Base-by-base conservation (phyloP, 2,113 vertebrate species). In the Hymenochirus boettgeri region DNA sequence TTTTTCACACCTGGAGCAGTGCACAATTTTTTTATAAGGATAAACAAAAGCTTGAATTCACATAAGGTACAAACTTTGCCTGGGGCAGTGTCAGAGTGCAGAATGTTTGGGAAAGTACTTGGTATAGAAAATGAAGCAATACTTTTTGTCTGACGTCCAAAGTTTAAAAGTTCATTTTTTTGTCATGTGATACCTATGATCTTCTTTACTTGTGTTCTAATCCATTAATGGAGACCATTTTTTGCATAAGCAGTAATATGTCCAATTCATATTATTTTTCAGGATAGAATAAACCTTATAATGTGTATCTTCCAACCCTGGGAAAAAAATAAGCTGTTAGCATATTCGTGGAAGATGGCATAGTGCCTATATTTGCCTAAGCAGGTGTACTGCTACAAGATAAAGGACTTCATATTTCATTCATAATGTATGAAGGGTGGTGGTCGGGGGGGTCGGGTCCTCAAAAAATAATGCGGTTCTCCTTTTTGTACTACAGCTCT, bases 21-120 rank as follows among this genome's bases (percentile, higher is more conserved):
- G 76, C 79, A 79, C 83, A 0, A 67, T 83, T 88, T 86, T 86
- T 84, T 83, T 85, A 80, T 82, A 80, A 84, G 69, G 79, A 83
- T 85, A 88, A 89, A 89, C 86, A 89, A 77, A 82, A 85, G 84
- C 75, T 70, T 80, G 80, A 82, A 89, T 83, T 81, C 78, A 86
- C 80, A 81, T 77, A 84, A 83, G 84, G 88, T 86, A 89, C 88
- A 89, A 89, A 86, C 86, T 88, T 82, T 85, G 88, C 88, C 85
- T 74, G 0, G 1, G 83, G 88, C 86, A 71, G 75, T 83, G 83
- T 83, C 75, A 80, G 80, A 67, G 70, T 79, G 79, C 79, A 79
- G 83, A 83, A 80, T 88, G 83, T 86, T 84, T 85, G 83, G 74
- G 75, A 77, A 80, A 72, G 70, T 83, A 80, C 79, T 83, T 25